Conservation (phyloP, 2,888 invertebrate genomes). For the Stramonita haemastoma region DNA sequence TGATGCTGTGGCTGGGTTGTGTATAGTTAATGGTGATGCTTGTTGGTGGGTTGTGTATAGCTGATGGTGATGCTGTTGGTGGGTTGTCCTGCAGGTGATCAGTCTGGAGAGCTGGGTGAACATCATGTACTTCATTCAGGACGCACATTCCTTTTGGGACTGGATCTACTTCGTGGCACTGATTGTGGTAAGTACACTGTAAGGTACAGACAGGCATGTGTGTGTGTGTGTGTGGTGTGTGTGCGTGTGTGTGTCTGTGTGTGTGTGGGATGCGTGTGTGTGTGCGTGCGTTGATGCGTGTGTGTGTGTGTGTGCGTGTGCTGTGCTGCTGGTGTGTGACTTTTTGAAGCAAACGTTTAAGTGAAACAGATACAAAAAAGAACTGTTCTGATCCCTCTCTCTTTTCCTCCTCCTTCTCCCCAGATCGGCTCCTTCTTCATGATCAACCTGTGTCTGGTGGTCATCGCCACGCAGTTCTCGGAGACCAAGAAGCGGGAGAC, state of each 20-base stretch:
- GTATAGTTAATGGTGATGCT: slow-evolving; percentile 84
- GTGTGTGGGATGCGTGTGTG: too few relatives aligned
- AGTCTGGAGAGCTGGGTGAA: slow-evolving; percentile 99
- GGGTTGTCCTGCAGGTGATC: slow-evolving; percentile 83
- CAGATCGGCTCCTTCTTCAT: slow-evolving; percentile 99
- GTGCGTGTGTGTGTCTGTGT: too few relatives aligned
- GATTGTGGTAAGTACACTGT: slow-evolving; percentile 92
- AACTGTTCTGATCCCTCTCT: too few relatives aligned
- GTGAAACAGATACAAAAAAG: too few relatives aligned
- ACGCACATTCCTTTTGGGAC: slow-evolving; percentile 99
- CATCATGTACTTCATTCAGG: slow-evolving; percentile 99
- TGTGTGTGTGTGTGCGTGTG: too few relatives aligned
- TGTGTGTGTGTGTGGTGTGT: neutral
- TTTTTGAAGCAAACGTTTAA: too few relatives aligned
- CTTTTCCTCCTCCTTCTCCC: slow-evolving; percentile 41
- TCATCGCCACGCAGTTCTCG: slow-evolving; percentile 99
- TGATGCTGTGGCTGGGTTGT: neutral
- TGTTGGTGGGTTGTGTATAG: too few relatives aligned
- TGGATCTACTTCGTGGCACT: slow-evolving; percentile 99
- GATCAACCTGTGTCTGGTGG: slow-evolving; percentile 99
- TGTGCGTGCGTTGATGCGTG: too few relatives aligned
- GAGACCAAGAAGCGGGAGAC: slow-evolving; percentile 99
- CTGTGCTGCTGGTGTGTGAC: too few relatives aligned
- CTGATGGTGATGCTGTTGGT: too few relatives aligned
- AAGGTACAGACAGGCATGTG: neutral